Evolutionary conservation across 2,113 vertebrate species (phyloP), one percentile per base, ranked within the genome.

Genomic region (Chaenogobius annularis): DNA sequence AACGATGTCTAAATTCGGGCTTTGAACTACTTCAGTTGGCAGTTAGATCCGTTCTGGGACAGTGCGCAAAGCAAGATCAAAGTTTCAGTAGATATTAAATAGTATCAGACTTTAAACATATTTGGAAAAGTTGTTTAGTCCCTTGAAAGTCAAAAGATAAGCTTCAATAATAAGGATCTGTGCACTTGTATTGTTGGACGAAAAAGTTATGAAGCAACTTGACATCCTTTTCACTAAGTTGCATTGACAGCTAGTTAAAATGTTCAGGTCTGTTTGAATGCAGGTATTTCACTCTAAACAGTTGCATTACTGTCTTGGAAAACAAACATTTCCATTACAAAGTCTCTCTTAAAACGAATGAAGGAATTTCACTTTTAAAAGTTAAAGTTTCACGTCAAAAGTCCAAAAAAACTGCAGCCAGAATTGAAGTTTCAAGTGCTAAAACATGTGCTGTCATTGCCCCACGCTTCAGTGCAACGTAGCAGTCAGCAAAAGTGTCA

Each of bases 401-500:
- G 35, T 63, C 61, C 10, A 9, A 40, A 40, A n/a, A 43, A 31
- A n/a, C 56, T 59, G 56, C 58, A 35, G 23, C 23, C 15, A 35
- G 37, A 63, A 43, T n/a, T 10, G 40, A 14, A 58, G 55, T n/a
- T 43, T 63, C 4, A 43, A 63, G 31, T 68, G 10, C 63, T 26
- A 69, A 37, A 73, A 68, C 56, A 43, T n/a, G 19, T 54, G 50
- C n/a, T 20, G 2, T 54, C 50, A 14, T 62, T 66, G 77, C 83
- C 77, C 66, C 37, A 58, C 76, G 59, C 70, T 73, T 63, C 58
- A 79, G 17, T 58, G 55, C 59, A 15, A 71, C 40, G 23, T 66
- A 73, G 73, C 64, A 75, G 69, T 81, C 75, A 66, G 20, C 26
- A 78, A 5, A 73, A 26, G 56, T 61, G 72, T n/a, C 10, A 37